Evolutionary conservation across 1,140 invertebrate genomes (phyloP).

Genomic region (Mactra quadrangularis): DNA sequence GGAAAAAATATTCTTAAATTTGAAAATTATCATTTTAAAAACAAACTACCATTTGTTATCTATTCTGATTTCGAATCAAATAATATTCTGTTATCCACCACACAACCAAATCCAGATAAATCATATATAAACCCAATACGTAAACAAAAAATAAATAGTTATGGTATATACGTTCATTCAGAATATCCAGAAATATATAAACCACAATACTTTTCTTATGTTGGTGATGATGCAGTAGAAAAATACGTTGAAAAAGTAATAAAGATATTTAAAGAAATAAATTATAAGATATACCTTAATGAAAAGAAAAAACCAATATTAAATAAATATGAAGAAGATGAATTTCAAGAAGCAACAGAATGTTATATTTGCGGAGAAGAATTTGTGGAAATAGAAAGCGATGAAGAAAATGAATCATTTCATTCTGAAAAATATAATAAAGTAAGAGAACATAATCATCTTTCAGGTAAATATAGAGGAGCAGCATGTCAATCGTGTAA

Average conservation of each 20-base stretch:
- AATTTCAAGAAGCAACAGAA: background rate
- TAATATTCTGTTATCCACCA: slow-evolving; percentile 4
- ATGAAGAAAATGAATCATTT: too few relatives aligned
- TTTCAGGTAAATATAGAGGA: slow-evolving; percentile 20
- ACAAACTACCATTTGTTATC: slow-evolving; percentile 2
- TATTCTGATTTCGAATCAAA: slow-evolving; percentile 9
- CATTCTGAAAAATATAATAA: background rate
- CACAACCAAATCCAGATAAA: background rate
- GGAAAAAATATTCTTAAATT: slow-evolving; percentile 12
- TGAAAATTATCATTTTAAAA: slow-evolving; percentile 9
- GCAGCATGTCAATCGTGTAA: slow-evolving; percentile 1
- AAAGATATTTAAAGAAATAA: slow-evolving; percentile 10
- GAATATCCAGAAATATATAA: slow-evolving; percentile 1
- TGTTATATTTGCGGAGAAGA: slow-evolving; percentile 56
- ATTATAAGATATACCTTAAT: background rate
- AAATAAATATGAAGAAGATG: slow-evolving; percentile 16
- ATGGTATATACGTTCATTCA: slow-evolving; percentile 5
- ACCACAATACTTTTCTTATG: background rate
- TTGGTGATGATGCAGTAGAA: slow-evolving; percentile 12
- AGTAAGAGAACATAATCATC: slow-evolving; percentile 47
- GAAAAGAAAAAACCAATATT: slow-evolving; percentile 23
- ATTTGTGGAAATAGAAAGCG: too few relatives aligned
- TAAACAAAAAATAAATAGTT: slow-evolving; percentile 2
- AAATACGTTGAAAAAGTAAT: slow-evolving; percentile 6
- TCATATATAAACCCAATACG: background rate